Base-by-base conservation (phyloP, 2,797 vertebrate genomes). In the Chromobotia macracanthus region DNA sequence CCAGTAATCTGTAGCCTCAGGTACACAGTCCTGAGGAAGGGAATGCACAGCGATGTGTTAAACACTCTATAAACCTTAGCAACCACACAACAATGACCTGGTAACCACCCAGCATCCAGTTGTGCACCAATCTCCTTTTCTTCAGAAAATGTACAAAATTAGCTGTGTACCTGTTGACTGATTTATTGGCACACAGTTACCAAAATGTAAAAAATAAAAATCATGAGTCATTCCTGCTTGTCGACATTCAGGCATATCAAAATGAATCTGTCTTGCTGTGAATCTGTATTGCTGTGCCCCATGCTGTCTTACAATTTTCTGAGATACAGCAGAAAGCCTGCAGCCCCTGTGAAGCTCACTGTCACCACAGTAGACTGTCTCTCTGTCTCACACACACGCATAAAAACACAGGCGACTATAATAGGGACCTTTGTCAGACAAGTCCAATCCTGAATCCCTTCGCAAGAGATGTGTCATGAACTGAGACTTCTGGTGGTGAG, bases 301-400 rank as follows among this genome's bases (percentile, higher is more conserved):
- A 60, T n/a, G 3, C 44, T 10, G 6, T 56, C 55, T 69, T 69
- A 75, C 63, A 80, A 73, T 31, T 51, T 73, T 50, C 53, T 60
- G 19, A 46, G 66, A 84, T 80, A 56, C 66, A 72, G 68, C 69
- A 83, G 83, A 86, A 82, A 46, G 84, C 83, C 86, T 86, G 73
- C 12, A 77, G 74, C 79, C 61, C n/a, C 3, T 80, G 21, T 55
- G 77, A 75, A 84, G 70, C 44, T 85, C 77, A 80, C 77, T 84
- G 71, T 83, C 51, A 83, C n/a, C 21, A 16, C 21, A 64, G 44
- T 64, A 84, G 16, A 70, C 25, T 63, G 7, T 66, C 63, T 46
- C 70, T 25, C 3, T 53, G 9, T 21, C 41, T 67, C 68, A 19
- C 63, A 75, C 75, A 79, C 80, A 77, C 41, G 60, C 68, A 21